Base-by-base conservation (phyloP, 2,797 vertebrate genomes). In the Lithobates sylvaticus region DNA sequence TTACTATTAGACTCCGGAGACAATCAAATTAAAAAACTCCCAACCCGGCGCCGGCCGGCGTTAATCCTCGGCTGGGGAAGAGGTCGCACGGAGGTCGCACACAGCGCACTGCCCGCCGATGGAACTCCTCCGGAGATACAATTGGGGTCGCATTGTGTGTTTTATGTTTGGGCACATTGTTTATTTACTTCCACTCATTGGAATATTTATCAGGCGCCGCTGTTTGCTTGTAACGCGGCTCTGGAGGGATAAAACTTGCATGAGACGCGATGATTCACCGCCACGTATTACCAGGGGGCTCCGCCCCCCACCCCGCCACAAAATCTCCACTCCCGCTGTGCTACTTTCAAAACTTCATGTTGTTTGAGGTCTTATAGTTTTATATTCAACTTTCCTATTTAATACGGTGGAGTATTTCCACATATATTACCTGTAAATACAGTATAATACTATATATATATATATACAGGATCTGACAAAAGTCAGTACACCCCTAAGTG, bases 191-290 rank as follows among this genome's bases (percentile, higher is more conserved):
- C 26, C 23, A 15, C 76, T 69, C 72, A 81, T 80, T 86, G 42
- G 78, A 69, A 86, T 86, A 86, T 86, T 86, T 86, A 86, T 86
- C 75, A 76, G 23, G 72, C 71, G 9, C 71, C 10, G 61, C 50
- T 12, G 78, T 69, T 65, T 86, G 77, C n/a, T 18, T 81, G 78
- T 86, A 81, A 61, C 71, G 47, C 9, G 50, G 61, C 34, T 74
- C 76, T 39, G 71, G 44, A 61, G 34, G 44, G 39, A 86, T 86
- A 65, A 86, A 86, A 81, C 29, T 81, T 86, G 67, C 71, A 86
- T 86, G 78, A 86, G 78, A n/a, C 13, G 21, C 26, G 12, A 72
- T 86, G 78, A 86, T 81, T 86, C 84, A 86, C 76, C 61, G 21
- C 12, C 4, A 42, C 18, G 3, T 32, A 79, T 73, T 68, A 68